Conservation (phyloP, 1,140 invertebrate species). For the Euwallacea fornicatus region DNA sequence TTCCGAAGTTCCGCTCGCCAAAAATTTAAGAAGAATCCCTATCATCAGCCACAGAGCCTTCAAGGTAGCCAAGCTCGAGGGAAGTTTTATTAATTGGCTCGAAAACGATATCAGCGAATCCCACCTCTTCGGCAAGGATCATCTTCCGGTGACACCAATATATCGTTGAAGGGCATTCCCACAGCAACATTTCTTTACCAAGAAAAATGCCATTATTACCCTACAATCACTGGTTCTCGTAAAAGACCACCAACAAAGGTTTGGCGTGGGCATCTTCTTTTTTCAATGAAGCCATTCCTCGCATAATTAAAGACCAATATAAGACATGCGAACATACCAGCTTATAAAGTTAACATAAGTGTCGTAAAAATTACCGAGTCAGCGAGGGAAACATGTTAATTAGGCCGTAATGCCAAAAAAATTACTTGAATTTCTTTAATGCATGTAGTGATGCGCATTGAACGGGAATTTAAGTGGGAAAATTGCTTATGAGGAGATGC, state of each 20-base stretch:
- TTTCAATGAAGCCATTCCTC: slow-evolving; percentile 8
- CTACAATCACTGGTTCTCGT: slow-evolving; percentile 10
- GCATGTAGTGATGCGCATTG: neutral
- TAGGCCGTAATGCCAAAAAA: neutral
- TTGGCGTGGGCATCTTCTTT: neutral
- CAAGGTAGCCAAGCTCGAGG: too few relatives aligned
- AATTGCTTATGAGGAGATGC: too few relatives aligned
- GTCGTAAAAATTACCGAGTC: slow-evolving; percentile 9
- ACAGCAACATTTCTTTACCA: neutral
- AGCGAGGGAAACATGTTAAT: slow-evolving; percentile 1
- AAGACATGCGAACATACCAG: slow-evolving; percentile 18
- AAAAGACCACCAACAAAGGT: slow-evolving; percentile 15
- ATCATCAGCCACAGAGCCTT: too few relatives aligned
- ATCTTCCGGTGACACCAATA: too few relatives aligned
- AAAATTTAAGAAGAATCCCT: too few relatives aligned
- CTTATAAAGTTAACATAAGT: slow-evolving; percentile 17
- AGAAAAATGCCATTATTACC: neutral
- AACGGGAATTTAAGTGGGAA: too few relatives aligned
- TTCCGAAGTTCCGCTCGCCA: too few relatives aligned
- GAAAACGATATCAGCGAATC: too few relatives aligned
- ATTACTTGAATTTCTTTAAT: slow-evolving; percentile 3
- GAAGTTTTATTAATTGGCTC: too few relatives aligned
- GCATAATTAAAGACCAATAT: slow-evolving; percentile 21
- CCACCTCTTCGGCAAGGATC: too few relatives aligned
- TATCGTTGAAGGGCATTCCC: too few relatives aligned